Conservation (phyloP, 2,797 vertebrate genomes). For the Acanthurus tractus region DNA sequence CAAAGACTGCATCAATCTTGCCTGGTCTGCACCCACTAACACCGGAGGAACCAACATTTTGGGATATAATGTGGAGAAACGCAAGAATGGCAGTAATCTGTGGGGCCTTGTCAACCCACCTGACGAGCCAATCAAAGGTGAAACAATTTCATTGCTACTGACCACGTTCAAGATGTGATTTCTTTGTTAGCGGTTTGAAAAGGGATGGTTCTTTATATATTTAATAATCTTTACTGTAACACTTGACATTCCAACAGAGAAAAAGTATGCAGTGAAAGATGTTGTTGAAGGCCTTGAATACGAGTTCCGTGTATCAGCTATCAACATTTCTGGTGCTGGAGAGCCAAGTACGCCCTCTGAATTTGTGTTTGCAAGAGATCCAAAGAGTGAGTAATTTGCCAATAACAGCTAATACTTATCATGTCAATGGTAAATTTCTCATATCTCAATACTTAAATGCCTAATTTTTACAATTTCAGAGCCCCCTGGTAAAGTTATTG, state of each 20-base stretch:
- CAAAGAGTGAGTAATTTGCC: conserved; percentile 84
- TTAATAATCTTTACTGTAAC: not conserved
- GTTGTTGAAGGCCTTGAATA: conserved; percentile 90
- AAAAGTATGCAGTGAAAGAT: conserved; percentile 82
- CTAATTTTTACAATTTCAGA: conserved; percentile 74
- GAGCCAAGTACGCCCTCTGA: conserved; percentile 88
- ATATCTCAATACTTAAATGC: not conserved
- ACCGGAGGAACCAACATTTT: conserved; percentile 85
- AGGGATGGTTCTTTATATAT: not conserved
- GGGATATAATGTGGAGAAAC: conserved; percentile 90
- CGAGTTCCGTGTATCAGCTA: conserved; percentile 90
- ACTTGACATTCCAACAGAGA: conserved; percentile 68
- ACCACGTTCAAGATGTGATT: not conserved
- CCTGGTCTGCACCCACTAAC: conserved; percentile 87
- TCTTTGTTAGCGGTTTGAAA: not conserved
- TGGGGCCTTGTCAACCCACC: conserved; percentile 86
- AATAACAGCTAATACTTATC: not conserved
- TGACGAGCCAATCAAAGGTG: conserved; percentile 83
- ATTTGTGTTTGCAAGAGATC: conserved; percentile 86
- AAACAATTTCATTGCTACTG: not conserved
- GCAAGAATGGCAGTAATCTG: conserved; percentile 88
- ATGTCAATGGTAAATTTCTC: not conserved
- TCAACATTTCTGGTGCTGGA: conserved; percentile 89
- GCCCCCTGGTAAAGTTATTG: conserved; percentile 86
- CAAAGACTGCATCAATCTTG: conserved; percentile 86